Percentiles rank a stretch among this genome's conserved stretches.
Evolutionary conservation across 2,888 invertebrate genomes (phyloP).

Genomic region (Ditylenchus weischeri): DNA sequence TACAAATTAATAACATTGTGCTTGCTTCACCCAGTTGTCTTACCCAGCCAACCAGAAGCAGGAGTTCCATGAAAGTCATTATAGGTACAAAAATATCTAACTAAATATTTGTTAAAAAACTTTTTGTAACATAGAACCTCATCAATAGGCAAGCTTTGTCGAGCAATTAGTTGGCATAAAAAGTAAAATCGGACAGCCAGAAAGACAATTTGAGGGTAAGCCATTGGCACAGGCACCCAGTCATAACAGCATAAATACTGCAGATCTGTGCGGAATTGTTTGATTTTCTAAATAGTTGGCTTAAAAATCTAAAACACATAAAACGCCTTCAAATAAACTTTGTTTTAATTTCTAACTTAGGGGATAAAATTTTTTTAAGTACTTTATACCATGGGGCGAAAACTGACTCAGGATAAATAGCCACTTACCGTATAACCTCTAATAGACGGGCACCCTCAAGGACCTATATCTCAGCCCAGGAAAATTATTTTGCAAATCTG

Average conservation of each 20-base stretch:
- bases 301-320: constrained; percentile 9
- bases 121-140: constrained; percentile 10
- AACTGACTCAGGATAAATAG: too few species aligned
- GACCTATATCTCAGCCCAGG: too few species aligned
- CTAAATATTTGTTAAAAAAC: not conserved
- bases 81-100: constrained; percentile 1
- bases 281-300: constrained; percentile 39
- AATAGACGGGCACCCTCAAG: too few species aligned
- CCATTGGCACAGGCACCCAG: constrained; percentile 55
- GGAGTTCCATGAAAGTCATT: constrained; percentile 7
- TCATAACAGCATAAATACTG: constrained; percentile 54
- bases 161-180: constrained; percentile 27
- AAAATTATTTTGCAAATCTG: too few species aligned
- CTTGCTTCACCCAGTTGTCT: too few species aligned
- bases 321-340: too few species aligned
- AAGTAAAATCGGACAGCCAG: constrained; percentile 47
- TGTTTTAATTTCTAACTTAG: too few species aligned
- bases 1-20: too few species aligned
- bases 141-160: constrained; percentile 27
- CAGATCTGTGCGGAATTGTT: constrained; percentile 48
- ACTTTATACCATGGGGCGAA: too few species aligned
- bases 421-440: too few species aligned
- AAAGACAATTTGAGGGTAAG: constrained; percentile 56
- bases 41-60: constrained; percentile 10
- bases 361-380: too few species aligned